Base-by-base conservation (phyloP, 2,888 invertebrate species). In the Antheraea yamamai region DNA sequence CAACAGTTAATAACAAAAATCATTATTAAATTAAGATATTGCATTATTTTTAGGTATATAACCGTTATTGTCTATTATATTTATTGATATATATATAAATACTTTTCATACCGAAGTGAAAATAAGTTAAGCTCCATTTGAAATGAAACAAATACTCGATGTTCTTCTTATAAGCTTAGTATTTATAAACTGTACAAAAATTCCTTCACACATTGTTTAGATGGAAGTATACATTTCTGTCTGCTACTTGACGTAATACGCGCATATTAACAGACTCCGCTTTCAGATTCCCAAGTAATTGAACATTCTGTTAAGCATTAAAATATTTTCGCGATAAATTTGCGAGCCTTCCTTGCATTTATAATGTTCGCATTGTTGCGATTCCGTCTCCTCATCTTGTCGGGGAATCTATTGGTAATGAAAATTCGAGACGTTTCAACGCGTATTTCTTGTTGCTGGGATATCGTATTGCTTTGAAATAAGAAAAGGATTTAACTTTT, bases 251-350 rank as follows among this genome's bases (percentile, higher is more conserved):
- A 82, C 83, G 88, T 89, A 88, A 88, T 82, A 77, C 73, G 78
- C 76, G 77, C 78, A 79, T 84, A 83, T 86, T 84, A 85, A 82
- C 82, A 84, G 80, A 81, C 84, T 79, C 81, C 80, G 82, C 81
- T 82, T 81, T 82, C 85, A 85, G 87, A 87, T 89, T 83, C 85
- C 88, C 79, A 85, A 84, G 88, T 90, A 89, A 91, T 90, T 90
- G 89, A 88, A 91, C 88, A 90, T 90, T 90, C 88, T 89, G 82
- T 83, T 81, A 81, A 79, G 83, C 81, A 82, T 87, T 84, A 85
- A 86, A 88, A 91, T 91, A 89, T 89, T 89, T 80, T 84, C 84
- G 82, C 86, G 82, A 86, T 86, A 84, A 85, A 82, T 70, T 39
- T 70, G 77, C 84, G 83, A 83, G 80, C 82, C 78, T 73, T 76